A percentile compares a stretch with the other conserved stretches of the same genome.
phyloP scores from a whole-genome alignment of 2,888 invertebrate species.

The Pseudanteris insignis region DNA sequence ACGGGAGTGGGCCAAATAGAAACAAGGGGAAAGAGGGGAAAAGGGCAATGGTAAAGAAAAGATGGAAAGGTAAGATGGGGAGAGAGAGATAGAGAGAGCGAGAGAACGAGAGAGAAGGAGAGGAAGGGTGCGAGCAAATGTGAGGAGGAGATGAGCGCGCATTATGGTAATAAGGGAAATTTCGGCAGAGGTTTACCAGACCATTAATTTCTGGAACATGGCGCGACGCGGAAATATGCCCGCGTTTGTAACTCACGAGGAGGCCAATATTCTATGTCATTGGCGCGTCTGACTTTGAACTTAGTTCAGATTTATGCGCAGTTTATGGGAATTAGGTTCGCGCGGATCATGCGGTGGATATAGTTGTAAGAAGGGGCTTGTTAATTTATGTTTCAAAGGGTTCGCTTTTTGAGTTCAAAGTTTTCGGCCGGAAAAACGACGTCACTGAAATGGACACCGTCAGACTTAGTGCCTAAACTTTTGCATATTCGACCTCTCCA shows the following conservation, averaged over 20 bases:
- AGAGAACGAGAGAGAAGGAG: too few species aligned
- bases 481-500: background rate
- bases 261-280: conserved; percentile 34
- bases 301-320: conserved; percentile 32
- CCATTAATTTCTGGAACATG: conserved; percentile 34
- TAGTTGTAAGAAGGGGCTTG: conserved; percentile 12
- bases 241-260: conserved; percentile 15
- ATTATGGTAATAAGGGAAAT: conserved; percentile 37
- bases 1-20: too few species aligned
- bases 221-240: conserved; percentile 32
- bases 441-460: background rate
- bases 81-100: too few species aligned
- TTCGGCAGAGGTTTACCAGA: conserved; percentile 35
- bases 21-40: too few species aligned
- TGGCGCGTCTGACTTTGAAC: conserved; percentile 32
- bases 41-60: too few species aligned
- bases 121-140: too few species aligned
- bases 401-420: conserved; percentile 11
- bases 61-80: too few species aligned
- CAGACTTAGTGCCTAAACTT: background rate
- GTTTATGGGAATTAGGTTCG: conserved; percentile 35
- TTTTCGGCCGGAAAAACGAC: conserved; percentile 9
- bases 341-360: conserved; percentile 22
- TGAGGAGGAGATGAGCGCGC: too few species aligned
- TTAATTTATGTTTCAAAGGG: conserved; percentile 34